Evolutionary conservation across 64 coral and sea anemone species (phyloP).

Genomic region (Actinia equina): DNA sequence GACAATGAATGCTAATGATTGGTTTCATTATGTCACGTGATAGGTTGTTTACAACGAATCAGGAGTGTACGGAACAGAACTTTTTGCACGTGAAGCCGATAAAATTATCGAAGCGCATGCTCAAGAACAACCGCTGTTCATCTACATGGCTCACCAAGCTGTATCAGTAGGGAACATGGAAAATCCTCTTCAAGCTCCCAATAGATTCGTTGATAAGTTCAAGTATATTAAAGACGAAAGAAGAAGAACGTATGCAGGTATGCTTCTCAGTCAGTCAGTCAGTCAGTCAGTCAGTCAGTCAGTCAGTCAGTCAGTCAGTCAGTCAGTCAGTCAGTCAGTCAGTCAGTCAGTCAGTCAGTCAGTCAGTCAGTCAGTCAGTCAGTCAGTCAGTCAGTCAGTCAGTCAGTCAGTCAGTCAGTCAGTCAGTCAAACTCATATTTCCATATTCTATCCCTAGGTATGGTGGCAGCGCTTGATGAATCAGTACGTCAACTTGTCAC

Average conservation of each 20-base stretch:
- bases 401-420: conserved; percentile 26
- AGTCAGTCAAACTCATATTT: neutral
- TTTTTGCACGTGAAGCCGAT: conserved; percentile 82
- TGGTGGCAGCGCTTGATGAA: conserved; percentile 83
- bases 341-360: neutral
- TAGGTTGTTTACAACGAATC: conserved; percentile 89
- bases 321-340: too few relatives aligned
- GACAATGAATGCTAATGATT: neutral
- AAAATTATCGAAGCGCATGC: conserved; percentile 67
- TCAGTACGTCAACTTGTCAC: conserved; percentile 71
- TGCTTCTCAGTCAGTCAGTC: neutral
- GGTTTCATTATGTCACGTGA: neutral
- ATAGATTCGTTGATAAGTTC: conserved; percentile 70
- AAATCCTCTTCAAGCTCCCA: conserved; percentile 76
- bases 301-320: neutral
- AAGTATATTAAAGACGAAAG: conserved; percentile 64
- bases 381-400: neutral
- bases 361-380: neutral
- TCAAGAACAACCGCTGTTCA: conserved; percentile 62
- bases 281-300: neutral
- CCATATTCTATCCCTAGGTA: conserved; percentile 22
- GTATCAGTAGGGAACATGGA: conserved; percentile 79
- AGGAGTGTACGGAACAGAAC: conserved; percentile 75
- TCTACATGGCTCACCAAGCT: conserved; percentile 88
- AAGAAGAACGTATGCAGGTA: conserved; percentile 71